Evolutionary conservation across 2,797 vertebrate genomes (phyloP).

Genomic region (Hapalemur alaotrensis): DNA sequence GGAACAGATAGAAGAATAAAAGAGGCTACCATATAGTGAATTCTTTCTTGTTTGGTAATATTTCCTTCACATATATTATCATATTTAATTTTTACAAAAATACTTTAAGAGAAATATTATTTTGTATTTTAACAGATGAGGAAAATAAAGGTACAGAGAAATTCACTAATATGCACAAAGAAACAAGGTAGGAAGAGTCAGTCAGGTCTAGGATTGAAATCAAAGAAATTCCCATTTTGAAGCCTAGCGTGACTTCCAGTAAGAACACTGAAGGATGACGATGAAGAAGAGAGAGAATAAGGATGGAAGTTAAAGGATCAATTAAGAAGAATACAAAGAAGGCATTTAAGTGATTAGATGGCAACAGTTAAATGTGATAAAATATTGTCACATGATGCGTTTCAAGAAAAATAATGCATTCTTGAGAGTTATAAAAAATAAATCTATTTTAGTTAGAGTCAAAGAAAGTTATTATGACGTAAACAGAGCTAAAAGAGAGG

Average conservation of each 20-base stretch:
- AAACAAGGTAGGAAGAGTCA: background rate
- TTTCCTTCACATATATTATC: background rate
- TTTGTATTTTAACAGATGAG: background rate
- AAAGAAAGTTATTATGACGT: background rate
- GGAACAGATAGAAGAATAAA: background rate
- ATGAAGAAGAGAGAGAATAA: background rate
- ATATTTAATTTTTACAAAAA: background rate
- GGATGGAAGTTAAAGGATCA: background rate
- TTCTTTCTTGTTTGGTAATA: background rate
- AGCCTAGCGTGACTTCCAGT: background rate
- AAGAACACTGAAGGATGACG: background rate
- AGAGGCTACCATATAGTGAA: background rate
- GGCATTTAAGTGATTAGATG: background rate
- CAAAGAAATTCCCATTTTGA: background rate
- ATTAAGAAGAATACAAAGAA: background rate
- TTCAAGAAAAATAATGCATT: background rate
- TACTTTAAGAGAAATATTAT: background rate
- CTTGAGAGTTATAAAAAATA: background rate
- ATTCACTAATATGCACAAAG: background rate
- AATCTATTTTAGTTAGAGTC: background rate
- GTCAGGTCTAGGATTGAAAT: background rate
- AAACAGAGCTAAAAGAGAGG: background rate
- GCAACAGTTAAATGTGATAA: background rate
- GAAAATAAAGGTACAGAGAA: background rate
- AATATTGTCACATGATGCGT: background rate